Evolutionary conservation across 2,113 vertebrate genomes (phyloP).

Genomic region (Barbus barbus): DNA sequence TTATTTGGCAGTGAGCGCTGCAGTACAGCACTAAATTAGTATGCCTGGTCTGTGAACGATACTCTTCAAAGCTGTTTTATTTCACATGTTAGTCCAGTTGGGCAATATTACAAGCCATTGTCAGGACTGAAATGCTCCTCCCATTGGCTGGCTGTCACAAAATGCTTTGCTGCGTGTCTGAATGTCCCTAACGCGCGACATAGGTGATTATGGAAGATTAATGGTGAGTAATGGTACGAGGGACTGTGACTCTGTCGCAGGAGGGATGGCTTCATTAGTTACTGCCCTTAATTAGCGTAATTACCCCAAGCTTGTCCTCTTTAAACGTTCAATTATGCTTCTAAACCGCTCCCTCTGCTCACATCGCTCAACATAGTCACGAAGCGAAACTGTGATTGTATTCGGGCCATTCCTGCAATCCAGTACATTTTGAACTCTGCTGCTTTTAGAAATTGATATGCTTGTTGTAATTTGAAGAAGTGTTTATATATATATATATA

Average conservation of each 20-base stretch:
- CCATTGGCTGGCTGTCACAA: constrained; percentile 35
- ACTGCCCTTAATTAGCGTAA: constrained; percentile 68
- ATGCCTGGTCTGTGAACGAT: neutral
- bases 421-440: neutral
- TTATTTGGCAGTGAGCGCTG: constrained; percentile 14
- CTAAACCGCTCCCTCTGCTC: constrained; percentile 43
- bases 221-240: constrained; percentile 65
- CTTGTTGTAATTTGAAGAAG: neutral
- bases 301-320: constrained; percentile 70
- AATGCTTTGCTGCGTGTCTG: constrained; percentile 57
- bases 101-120: neutral
- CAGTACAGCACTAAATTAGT: neutral
- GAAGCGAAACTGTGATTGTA: neutral
- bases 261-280: constrained; percentile 65
- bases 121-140: neutral
- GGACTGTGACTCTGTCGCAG: constrained; percentile 60
- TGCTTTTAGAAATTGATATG: no score
- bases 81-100: constrained; percentile 2
- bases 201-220: constrained; percentile 67
- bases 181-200: constrained; percentile 43
- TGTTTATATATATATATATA: no score
- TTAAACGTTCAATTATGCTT: constrained; percentile 63
- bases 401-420: neutral
- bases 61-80: constrained; percentile 1
- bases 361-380: constrained; percentile 42